Percentiles rank a stretch among this genome's conserved stretches.
Evolutionary conservation across 2,888 invertebrate species (phyloP).

Genomic region (Allacma fusca): DNA sequence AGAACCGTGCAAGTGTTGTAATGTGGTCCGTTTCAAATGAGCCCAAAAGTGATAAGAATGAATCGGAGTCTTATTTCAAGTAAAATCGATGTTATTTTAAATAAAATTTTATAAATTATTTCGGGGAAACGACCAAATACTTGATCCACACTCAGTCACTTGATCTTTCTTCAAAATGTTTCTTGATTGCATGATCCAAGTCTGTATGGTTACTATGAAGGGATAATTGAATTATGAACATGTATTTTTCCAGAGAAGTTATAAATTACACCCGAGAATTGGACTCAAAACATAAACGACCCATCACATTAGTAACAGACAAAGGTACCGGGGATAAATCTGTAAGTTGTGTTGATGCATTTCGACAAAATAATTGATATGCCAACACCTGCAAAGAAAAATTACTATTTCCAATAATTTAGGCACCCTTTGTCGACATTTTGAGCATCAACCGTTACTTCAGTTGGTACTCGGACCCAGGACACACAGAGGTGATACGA

Average conservation of each 20-base stretch:
- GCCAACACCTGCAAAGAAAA: neutral
- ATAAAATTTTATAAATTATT: too few relatives aligned
- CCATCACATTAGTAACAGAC: constrained; percentile 38
- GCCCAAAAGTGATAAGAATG: constrained; percentile 75
- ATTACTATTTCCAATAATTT: neutral
- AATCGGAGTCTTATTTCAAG: constrained; percentile 84
- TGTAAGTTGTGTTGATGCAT: constrained; percentile 31
- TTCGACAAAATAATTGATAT: too few relatives aligned
- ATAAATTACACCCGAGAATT: constrained; percentile 11
- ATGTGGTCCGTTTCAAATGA: constrained; percentile 99
- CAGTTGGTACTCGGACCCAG: constrained; percentile 90
- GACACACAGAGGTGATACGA: constrained; percentile 79
- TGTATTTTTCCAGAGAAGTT: too few relatives aligned
- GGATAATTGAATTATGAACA: too few relatives aligned
- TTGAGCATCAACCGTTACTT: constrained; percentile 96
- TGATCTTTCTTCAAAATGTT: too few relatives aligned
- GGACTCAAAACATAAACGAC: constrained; percentile 11
- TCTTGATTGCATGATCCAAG: too few relatives aligned
- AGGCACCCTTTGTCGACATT: constrained; percentile 75
- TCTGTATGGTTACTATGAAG: too few relatives aligned
- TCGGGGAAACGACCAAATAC: too few relatives aligned
- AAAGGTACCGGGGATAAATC: constrained; percentile 17
- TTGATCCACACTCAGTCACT: too few relatives aligned
- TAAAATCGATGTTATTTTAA: constrained; percentile 64
- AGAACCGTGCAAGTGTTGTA: constrained; percentile 92